These are phyloP conservation scores for Artemia sinica DNA, from an alignment of 2,888 invertebrate genomes.

Conservation along the genomic window DNA sequence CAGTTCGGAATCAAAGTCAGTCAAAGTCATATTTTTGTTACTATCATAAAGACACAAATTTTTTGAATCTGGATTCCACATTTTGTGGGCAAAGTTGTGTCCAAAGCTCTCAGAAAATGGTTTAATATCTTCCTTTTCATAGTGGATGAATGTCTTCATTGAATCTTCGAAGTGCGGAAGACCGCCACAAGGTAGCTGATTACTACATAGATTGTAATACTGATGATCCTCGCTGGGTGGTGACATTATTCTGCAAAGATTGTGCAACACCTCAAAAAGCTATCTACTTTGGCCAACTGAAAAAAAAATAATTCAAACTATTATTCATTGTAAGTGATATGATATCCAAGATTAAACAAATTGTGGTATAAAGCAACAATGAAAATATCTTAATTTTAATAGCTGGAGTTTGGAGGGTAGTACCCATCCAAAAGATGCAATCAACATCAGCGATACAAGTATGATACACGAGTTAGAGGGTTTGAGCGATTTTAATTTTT, in stretches of 20 bases:
- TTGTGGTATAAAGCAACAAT: too few species aligned
- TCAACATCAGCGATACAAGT: too few species aligned
- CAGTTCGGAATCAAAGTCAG: background rate
- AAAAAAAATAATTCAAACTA: too few species aligned
- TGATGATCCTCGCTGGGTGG: background rate
- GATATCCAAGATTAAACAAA: too few species aligned
- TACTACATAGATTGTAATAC: background rate
- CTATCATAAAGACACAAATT: background rate
- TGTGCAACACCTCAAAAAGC: background rate
- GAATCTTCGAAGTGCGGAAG: conserved; percentile 1
- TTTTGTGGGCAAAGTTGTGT: background rate
- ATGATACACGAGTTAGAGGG: too few species aligned
- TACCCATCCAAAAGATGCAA: too few species aligned
- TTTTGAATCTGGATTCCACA: background rate
- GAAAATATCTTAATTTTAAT: too few species aligned
- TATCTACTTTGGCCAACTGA: too few species aligned
- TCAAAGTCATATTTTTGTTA: background rate
- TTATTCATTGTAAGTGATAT: too few species aligned
- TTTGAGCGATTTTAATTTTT: too few species aligned
- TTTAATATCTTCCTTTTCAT: conserved; percentile 3
- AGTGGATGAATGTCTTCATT: background rate
- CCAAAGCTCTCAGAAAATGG: background rate
- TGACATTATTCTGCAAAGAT: background rate
- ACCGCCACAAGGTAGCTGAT: background rate
- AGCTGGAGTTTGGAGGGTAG: too few species aligned